These are phyloP conservation scores for Caprella mutica DNA, from an alignment of 2,888 invertebrate genomes.

Conservation along the genomic window DNA sequence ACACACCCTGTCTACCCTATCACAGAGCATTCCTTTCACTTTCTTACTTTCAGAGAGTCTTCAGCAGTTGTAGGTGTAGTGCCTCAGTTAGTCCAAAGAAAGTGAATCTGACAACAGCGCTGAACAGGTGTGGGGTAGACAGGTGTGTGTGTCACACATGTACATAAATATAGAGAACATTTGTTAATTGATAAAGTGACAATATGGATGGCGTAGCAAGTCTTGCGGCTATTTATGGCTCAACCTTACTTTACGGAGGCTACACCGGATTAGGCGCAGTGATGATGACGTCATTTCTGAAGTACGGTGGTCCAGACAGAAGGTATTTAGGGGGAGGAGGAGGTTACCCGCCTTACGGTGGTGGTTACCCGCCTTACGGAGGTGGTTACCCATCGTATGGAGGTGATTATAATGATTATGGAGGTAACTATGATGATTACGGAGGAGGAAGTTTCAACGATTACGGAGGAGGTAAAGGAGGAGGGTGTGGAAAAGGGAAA, in stretches of 20 bases:
- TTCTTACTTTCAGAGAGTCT: no score
- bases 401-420: neutral
- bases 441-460: neutral
- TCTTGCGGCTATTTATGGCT: no score
- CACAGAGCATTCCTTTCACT: no score
- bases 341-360: neutral
- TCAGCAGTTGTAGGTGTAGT: no score
- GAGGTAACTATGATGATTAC: neutral
- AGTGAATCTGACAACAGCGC: no score
- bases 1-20: no score
- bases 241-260: neutral
- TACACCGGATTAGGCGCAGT: neutral
- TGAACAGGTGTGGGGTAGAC: no score
- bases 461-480: neutral
- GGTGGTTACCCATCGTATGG: neutral
- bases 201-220: no score
- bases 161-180: no score
- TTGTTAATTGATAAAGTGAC: no score
- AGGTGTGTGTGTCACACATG: no score
- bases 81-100: no score
- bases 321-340: neutral
- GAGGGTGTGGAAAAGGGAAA: neutral
- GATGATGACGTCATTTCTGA: constrained; percentile 2
- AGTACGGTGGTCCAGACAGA: neutral
- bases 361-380: neutral